Evolutionary conservation across 1,140 invertebrate genomes (phyloP).

Genomic region (Drosophila lowei): DNA sequence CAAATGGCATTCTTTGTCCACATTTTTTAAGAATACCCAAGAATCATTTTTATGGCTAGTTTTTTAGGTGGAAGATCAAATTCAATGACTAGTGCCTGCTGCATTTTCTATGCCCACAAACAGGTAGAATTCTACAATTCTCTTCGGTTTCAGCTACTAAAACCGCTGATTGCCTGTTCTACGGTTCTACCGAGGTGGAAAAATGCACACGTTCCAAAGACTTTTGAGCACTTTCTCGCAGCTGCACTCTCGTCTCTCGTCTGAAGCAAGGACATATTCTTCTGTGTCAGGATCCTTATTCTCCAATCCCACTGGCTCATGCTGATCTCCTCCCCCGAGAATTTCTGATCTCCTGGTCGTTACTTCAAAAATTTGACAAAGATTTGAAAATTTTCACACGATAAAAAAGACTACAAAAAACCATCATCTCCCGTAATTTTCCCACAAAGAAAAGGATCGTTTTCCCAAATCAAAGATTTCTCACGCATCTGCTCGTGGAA

Average conservation of each 20-base stretch:
- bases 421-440: neutral
- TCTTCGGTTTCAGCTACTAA: neutral
- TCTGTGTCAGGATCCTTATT: neutral
- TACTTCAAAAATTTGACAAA: neutral
- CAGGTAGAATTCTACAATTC: slow-evolving; percentile 22
- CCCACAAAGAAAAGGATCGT: slow-evolving; percentile 15
- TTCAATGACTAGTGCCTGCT: neutral
- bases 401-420: neutral
- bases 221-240: slow-evolving; percentile 1
- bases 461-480: slow-evolving; percentile 6
- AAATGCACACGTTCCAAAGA: slow-evolving; percentile 10
- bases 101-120: neutral
- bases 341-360: slow-evolving; percentile 14
- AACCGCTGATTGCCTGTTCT: slow-evolving; percentile 21
- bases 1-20: slow-evolving; percentile 1
- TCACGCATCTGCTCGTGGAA: slow-evolving; percentile 10
- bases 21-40: slow-evolving; percentile 4
- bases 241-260: neutral
- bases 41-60: neutral
- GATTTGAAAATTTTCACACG: slow-evolving; percentile 25
- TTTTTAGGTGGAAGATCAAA: slow-evolving; percentile 13
- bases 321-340: no score
- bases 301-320: neutral
- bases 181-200: slow-evolving; percentile 6
- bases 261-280: neutral